Conservation (phyloP, 2,888 invertebrate genomes). For the Cantharis nigra region DNA sequence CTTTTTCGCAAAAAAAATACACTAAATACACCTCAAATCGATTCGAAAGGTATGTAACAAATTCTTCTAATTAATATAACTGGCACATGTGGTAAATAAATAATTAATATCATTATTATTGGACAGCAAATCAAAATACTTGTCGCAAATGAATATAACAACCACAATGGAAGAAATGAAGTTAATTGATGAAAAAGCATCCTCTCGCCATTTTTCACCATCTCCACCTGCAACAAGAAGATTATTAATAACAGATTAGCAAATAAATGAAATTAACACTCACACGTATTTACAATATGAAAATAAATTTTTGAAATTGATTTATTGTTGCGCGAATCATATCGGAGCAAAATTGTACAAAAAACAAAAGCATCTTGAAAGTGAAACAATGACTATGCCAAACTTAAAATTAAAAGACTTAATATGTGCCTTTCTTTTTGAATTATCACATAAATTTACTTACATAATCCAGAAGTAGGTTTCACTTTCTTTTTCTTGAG, state of each 20-base stretch:
- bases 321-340: background rate
- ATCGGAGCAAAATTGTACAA: slow-evolving; percentile 2
- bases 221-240: slow-evolving; percentile 37
- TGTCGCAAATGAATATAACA: slow-evolving; percentile 66
- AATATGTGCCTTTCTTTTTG: slow-evolving; percentile 4
- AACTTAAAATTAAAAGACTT: slow-evolving; percentile 8
- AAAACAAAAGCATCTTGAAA: slow-evolving; percentile 2
- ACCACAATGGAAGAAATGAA: slow-evolving; percentile 59
- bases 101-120: slow-evolving; percentile 66
- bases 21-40: slow-evolving; percentile 57
- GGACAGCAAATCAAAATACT: slow-evolving; percentile 70
- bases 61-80: slow-evolving; percentile 68
- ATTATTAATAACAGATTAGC: background rate
- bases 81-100: slow-evolving; percentile 72
- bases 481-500: slow-evolving; percentile 42
- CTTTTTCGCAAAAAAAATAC: background rate
- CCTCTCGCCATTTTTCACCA: slow-evolving; percentile 38
- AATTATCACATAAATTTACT: slow-evolving; percentile 25
- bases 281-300: background rate
- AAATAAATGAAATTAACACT: background rate
- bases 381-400: background rate
- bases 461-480: slow-evolving; percentile 47
- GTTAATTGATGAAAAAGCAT: slow-evolving; percentile 30
- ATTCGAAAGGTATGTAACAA: slow-evolving; percentile 70
- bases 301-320: background rate